phyloP scores from a whole-genome alignment of 2,888 invertebrate genomes.

The Euphydryas editha region DNA sequence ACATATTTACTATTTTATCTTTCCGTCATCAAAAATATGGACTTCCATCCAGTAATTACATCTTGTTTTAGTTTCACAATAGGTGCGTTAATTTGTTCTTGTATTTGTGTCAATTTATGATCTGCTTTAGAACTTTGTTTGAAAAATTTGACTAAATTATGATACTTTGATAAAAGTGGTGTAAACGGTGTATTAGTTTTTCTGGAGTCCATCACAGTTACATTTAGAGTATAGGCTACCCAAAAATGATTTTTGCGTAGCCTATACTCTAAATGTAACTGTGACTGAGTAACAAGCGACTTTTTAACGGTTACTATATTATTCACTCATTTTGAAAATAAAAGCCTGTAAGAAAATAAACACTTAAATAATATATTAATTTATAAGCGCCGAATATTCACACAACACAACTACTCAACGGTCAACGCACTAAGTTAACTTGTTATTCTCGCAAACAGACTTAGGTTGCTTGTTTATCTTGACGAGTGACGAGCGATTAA shows the following conservation, averaged over 20 bases:
- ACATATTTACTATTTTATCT: too few species aligned
- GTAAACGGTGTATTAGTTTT: slow-evolving; percentile 40
- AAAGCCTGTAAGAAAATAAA: too few species aligned
- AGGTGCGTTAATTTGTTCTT: slow-evolving; percentile 40
- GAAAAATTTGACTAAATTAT: slow-evolving; percentile 46
- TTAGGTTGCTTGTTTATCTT: too few species aligned
- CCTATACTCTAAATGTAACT: slow-evolving; percentile 40
- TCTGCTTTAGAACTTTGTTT: slow-evolving; percentile 44
- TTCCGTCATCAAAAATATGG: slow-evolving; percentile 43
- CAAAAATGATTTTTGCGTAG: slow-evolving; percentile 45
- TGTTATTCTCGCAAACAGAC: too few species aligned
- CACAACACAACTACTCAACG: too few species aligned
- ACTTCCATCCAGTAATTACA: slow-evolving; percentile 47
- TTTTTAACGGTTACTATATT: too few species aligned
- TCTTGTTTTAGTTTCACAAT: slow-evolving; percentile 49
- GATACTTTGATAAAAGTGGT: slow-evolving; percentile 41
- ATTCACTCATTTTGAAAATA: too few species aligned
- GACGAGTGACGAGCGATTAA: too few species aligned
- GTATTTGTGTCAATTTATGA: slow-evolving; percentile 41
- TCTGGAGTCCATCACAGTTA: slow-evolving; percentile 44
- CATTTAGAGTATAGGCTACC: slow-evolving; percentile 46
- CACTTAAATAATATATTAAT: too few species aligned
- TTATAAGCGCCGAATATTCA: too few species aligned
- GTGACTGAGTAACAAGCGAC: slow-evolving; percentile 32
- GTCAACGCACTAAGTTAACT: too few species aligned